Evolutionary conservation across 2,113 vertebrate genomes (phyloP).

Genomic region (Lutjanus erythropterus): DNA sequence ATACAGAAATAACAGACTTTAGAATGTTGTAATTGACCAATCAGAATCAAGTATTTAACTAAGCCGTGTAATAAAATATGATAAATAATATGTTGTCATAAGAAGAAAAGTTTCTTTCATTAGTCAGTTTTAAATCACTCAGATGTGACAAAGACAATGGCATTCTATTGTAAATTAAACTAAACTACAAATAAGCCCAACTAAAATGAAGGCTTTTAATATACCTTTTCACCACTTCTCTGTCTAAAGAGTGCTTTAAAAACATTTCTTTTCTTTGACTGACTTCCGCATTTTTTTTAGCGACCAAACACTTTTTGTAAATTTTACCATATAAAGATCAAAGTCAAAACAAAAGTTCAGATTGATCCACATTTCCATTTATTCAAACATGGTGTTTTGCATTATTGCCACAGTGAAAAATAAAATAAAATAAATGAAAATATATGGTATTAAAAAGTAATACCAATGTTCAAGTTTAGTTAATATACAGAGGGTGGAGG

Average conservation of each 20-base stretch:
- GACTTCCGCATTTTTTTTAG: not conserved
- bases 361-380: not conserved
- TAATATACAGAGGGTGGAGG: not conserved
- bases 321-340: not conserved
- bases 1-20: no score
- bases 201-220: not conserved
- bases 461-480: not conserved
- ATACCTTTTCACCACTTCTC: not conserved
- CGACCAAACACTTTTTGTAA: not conserved
- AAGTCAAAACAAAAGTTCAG: not conserved
- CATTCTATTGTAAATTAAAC: not conserved
- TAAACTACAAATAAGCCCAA: not conserved
- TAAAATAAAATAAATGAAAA: not conserved
- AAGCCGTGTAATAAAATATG: no score
- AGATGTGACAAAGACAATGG: no score
- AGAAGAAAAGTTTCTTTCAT: no score
- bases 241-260: not conserved
- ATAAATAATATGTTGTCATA: no score
- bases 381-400: slow-evolving; percentile 5
- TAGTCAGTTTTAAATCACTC: no score
- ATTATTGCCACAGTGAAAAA: not conserved
- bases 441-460: no score
- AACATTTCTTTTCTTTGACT: not conserved
- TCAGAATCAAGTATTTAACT: no score
- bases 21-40: no score